These are phyloP conservation scores for Argyresthia albistria DNA, from an alignment of 2,888 invertebrate species.

Conservation along the genomic window DNA sequence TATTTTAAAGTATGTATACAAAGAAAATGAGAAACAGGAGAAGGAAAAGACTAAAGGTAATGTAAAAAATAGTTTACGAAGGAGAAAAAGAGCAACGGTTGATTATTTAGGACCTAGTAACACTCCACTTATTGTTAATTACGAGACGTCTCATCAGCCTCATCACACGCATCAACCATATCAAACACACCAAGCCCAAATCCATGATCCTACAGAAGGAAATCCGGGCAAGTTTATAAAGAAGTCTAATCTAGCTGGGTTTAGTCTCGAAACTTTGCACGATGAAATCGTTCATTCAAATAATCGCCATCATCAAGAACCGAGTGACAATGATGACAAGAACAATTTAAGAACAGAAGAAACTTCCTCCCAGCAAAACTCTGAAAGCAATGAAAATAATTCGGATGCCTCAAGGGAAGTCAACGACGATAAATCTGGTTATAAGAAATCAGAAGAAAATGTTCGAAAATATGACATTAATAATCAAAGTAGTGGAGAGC, in stretches of 20 bases:
- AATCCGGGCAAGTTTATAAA: conserved; percentile 21
- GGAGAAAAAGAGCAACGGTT: conserved; percentile 19
- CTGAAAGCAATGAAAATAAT: background rate
- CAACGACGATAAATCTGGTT: background rate
- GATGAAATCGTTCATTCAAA: background rate
- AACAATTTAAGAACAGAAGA: background rate
- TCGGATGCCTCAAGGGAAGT: background rate
- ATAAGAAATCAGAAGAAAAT: conserved; percentile 1
- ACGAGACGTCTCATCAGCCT: conserved; percentile 33
- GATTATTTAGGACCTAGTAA: conserved; percentile 8
- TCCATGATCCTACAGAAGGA: background rate
- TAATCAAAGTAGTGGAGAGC: too few relatives aligned
- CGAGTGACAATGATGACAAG: background rate
- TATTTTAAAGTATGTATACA: conserved; percentile 19
- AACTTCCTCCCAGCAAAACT: background rate
- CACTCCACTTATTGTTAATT: conserved; percentile 32
- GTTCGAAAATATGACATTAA: too few relatives aligned
- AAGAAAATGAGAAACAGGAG: conserved; percentile 23
- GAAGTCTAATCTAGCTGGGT: conserved; percentile 40
- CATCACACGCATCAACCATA: background rate
- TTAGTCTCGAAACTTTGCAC: conserved; percentile 48
- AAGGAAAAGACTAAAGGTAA: conserved; percentile 24
- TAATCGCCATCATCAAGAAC: background rate
- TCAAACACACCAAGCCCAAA: background rate
- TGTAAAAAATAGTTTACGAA: conserved; percentile 37